Evolutionary conservation across 2,113 vertebrate genomes (phyloP).

Genomic region (Lophius piscatorius): DNA sequence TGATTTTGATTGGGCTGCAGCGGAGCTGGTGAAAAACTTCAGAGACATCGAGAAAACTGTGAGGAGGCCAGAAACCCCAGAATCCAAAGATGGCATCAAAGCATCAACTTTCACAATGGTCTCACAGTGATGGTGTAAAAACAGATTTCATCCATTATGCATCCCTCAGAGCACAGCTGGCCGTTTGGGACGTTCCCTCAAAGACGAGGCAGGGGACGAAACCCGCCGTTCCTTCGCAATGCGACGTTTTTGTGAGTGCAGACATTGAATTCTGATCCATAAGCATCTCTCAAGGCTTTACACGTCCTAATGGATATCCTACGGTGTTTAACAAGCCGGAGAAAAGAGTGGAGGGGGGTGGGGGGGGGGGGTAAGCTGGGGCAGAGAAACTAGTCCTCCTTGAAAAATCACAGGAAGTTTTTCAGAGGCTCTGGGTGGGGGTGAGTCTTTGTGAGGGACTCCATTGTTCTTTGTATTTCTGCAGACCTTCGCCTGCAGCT

Average conservation of each 20-base stretch:
- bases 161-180: slow-evolving; percentile 8
- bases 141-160: slow-evolving; percentile 16
- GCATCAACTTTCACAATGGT: not conserved
- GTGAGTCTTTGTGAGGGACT: slow-evolving; percentile 19
- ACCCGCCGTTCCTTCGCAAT: not conserved
- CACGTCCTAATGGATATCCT: slow-evolving; percentile 56
- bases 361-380: slow-evolving; percentile 4
- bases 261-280: slow-evolving; percentile 44
- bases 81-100: slow-evolving; percentile 4
- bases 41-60: too few relatives aligned
- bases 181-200: slow-evolving; percentile 23
- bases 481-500: not conserved
- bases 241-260: slow-evolving; percentile 6
- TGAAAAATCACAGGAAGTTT: slow-evolving; percentile 37
- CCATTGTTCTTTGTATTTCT: slow-evolving; percentile 37
- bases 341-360: slow-evolving; percentile 11
- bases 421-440: slow-evolving; percentile 19
- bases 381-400: slow-evolving; percentile 18
- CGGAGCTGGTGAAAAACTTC: too few relatives aligned
- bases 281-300: slow-evolving; percentile 36
- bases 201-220: slow-evolving; percentile 35
- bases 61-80: too few relatives aligned
- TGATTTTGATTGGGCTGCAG: too few relatives aligned
- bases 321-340: slow-evolving; percentile 59
- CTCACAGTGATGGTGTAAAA: not conserved